Base-by-base conservation (phyloP, 2,888 invertebrate genomes). In the Camponotus fellah region DNA sequence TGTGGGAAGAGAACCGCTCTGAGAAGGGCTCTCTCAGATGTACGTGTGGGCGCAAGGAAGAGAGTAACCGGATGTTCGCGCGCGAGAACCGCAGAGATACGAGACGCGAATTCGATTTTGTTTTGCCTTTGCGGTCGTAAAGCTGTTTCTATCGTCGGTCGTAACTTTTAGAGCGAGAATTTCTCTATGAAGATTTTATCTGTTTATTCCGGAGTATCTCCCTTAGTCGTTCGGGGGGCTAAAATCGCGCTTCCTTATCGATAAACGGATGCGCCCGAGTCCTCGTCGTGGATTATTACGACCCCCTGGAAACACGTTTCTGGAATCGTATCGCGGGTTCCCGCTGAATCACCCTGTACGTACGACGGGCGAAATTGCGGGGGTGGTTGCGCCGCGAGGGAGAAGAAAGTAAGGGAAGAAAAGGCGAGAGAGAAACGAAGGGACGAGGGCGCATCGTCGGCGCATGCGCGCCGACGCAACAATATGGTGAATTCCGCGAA, bases 401-500 rank as follows among this genome's bases (percentile, higher is more conserved):
- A n/a, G 60, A 49, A 56, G 79, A 40, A 56, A 66, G 6, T 40
- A 65, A 79, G 68, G 56, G 68, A 62, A 21, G 37, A 49, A 82
- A 26, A 58, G 8, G 40, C 32, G 4, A 21, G 62, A 21, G 46
- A 10, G 64, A 83, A 83, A 79, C 71, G 85, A 86, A 83, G 82
- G 87, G 82, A 85, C 83, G 86, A 90, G 85, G 82, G 87, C 65
- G 49, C 49, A n/a, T 53, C 49, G 8, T 83, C 68, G 62, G 91
- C 92, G 93, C 93, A 90, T 72, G 93, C 93, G 93, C 89, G 84
- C 72, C 83, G 90, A 85, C 86, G 90, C 89, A 91, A 91, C 91
- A 91, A 91, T 92, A 91, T 91, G 93, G 93, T 92, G 92, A 94
- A 93, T 93, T 94, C 94, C 90, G 86, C 92, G 93, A 93, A 93